Conservation (phyloP, 2,888 invertebrate species). For the Rhingia campestris region DNA sequence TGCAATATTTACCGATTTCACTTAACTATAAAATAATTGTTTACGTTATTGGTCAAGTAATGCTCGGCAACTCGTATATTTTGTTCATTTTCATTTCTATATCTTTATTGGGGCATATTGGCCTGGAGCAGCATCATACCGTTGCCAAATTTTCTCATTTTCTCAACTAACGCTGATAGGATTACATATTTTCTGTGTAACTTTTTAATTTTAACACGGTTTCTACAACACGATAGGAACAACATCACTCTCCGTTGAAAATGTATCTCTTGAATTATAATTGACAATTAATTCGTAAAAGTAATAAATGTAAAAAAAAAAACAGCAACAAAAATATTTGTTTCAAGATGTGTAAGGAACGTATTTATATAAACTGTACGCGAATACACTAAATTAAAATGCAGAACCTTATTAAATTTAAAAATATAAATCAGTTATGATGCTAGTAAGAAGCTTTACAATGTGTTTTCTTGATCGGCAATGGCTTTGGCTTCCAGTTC, state of each 20-base stretch:
- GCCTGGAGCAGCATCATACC: constrained; percentile 52
- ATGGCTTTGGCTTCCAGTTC: constrained; percentile 77
- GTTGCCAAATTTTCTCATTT: constrained; percentile 59
- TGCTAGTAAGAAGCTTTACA: constrained; percentile 53
- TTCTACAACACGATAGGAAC: constrained; percentile 39
- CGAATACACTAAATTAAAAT: constrained; percentile 49
- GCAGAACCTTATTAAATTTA: constrained; percentile 51
- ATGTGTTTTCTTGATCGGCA: constrained; percentile 29
- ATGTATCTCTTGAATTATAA: constrained; percentile 48
- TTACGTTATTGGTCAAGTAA: constrained; percentile 52
- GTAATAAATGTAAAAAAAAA: constrained; percentile 41
- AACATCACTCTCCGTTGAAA: constrained; percentile 50
- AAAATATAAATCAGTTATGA: constrained; percentile 62
- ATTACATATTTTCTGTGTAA: constrained; percentile 24
- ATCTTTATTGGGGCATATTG: constrained; percentile 18
- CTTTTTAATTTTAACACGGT: constrained; percentile 25
- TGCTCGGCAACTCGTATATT: constrained; percentile 52
- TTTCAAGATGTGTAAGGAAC: constrained; percentile 37
- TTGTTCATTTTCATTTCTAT: constrained; percentile 27
- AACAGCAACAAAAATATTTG: constrained; percentile 13
- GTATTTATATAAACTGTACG: constrained; percentile 47
- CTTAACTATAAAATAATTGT: constrained; percentile 56
- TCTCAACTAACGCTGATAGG: constrained; percentile 29
- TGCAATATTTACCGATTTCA: constrained; percentile 70
- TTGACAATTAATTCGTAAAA: constrained; percentile 61